phyloP scores from a whole-genome alignment of 2,888 invertebrate species.

The Chrysodeixis includens region DNA sequence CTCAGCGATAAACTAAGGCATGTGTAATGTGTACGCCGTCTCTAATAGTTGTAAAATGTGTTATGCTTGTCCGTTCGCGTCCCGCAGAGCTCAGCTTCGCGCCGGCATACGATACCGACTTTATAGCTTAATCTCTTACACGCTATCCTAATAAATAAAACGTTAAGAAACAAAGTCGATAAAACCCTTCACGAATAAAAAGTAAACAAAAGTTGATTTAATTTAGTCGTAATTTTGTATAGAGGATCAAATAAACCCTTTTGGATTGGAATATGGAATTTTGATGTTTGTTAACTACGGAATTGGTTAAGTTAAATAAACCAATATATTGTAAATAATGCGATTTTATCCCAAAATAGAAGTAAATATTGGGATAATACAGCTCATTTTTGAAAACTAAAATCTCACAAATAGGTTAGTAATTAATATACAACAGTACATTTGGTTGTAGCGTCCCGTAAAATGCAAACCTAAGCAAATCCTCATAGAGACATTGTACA shows the following conservation, averaged over 20 bases:
- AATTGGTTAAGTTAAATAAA: too few species aligned
- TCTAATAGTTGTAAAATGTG: constrained; percentile 83
- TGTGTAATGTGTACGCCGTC: constrained; percentile 53
- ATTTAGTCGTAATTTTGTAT: constrained; percentile 46
- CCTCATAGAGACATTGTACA: background rate
- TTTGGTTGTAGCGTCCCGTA: too few species aligned
- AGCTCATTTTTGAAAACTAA: too few species aligned
- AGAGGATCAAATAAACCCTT: constrained; percentile 39
- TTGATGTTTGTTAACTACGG: constrained; percentile 18
- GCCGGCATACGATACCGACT: constrained; percentile 71
- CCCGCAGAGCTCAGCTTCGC: constrained; percentile 84
- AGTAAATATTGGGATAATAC: too few species aligned
- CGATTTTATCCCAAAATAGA: too few species aligned
- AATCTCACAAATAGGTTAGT: too few species aligned
- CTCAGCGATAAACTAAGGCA: constrained; percentile 63
- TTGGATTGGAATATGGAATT: constrained; percentile 30
- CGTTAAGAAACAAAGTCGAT: constrained; percentile 74
- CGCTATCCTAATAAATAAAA: constrained; percentile 84
- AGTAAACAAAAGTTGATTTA: constrained; percentile 50
- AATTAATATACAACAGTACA: too few species aligned
- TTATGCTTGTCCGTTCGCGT: constrained; percentile 73
- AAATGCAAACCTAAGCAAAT: too few species aligned
- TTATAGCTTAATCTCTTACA: constrained; percentile 87
- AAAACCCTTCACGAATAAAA: constrained; percentile 56
- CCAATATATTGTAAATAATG: too few species aligned